A percentile compares a stretch with the other conserved stretches of the same genome.
phyloP scores from a whole-genome alignment of 1,140 invertebrate species.

The Drosophila varians region DNA sequence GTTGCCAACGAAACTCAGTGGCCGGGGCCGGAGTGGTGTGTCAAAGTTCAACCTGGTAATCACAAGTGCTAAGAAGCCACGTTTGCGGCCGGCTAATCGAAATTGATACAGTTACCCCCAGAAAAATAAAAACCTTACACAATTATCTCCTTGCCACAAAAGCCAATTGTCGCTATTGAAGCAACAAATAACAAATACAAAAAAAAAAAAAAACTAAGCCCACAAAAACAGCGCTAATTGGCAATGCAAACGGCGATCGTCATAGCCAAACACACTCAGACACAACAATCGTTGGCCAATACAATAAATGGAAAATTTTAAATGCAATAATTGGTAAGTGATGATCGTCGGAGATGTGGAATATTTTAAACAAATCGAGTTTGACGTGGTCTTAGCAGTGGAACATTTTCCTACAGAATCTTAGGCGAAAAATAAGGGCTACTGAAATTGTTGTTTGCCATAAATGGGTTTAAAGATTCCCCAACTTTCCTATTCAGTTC shows the following conservation, averaged over 20 bases:
- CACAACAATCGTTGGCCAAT: conserved; percentile 21
- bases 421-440: not conserved
- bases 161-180: conserved; percentile 53
- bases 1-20: conserved; percentile 39
- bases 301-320: conserved; percentile 75
- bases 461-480: too few species aligned
- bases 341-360: conserved; percentile 8
- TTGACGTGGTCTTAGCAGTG: conserved; percentile 34
- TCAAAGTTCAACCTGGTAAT: conserved; percentile 9
- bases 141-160: conserved; percentile 47
- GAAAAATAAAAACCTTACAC: conserved; percentile 12
- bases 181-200: too few species aligned
- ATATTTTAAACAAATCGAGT: conserved; percentile 21
- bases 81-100: conserved; percentile 18
- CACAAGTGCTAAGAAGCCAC: conserved; percentile 12
- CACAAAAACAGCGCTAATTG: conserved; percentile 66
- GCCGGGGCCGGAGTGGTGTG: not conserved
- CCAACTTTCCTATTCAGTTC: not conserved
- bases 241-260: conserved; percentile 48
- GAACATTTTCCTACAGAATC: conserved; percentile 3
- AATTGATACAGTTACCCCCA: conserved; percentile 14
- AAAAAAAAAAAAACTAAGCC: conserved; percentile 15
- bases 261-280: conserved; percentile 34
- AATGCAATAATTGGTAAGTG: conserved; percentile 51
- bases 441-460: too few species aligned